Evolutionary conservation across 1,140 invertebrate species (phyloP), one percentile per base, ranked within the genome.

Genomic region (Brachionus manjavacas): DNA sequence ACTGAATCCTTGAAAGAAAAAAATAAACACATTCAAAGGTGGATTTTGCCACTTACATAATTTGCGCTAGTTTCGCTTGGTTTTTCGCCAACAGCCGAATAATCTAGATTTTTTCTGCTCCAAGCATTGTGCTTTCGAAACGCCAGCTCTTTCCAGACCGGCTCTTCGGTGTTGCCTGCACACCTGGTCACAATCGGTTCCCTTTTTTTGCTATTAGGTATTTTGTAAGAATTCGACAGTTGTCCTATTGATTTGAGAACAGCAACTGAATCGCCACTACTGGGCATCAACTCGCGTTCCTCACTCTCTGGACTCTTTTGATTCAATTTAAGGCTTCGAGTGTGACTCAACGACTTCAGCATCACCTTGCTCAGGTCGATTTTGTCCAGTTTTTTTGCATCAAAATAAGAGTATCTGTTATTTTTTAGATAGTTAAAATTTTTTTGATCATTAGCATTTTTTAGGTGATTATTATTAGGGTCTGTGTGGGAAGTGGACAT

Each of bases 111-210:
- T 49, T 76, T 76, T 49, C 12, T 23, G 41, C 43, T 76, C 72
- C 79, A 81, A 60, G 79, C 79, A 35, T 23, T 81, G 23, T 81
- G 79, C 25, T 81, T 81, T 35, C 41, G 28, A 41, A 81, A 64
- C 3, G 79, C 79, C n/a, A 81, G 20, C n/a, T 81, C 79, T 43
- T 81, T 60, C 79, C 79, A 81, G 23, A 46, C 52, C 3, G 79
- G 79, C 16, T 81, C 79, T 23, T 81, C 8, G 23, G 14, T 81
- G 14, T 46, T n/a, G 11, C 49, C 23, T 3, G 2, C 41, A 46
- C 39, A 41, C 20, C 46, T 60, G 3, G 70, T 11, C 20, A 74
- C 9, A n/a, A 76, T 49, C 2, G 72, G 23, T 6, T 49, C 43
- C 52, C 39, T 76, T 76, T 72, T 72, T 23, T 72, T 72, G 39